Evolutionary conservation across 2,797 vertebrate species (phyloP).

Genomic region (Gallinago stenura): DNA sequence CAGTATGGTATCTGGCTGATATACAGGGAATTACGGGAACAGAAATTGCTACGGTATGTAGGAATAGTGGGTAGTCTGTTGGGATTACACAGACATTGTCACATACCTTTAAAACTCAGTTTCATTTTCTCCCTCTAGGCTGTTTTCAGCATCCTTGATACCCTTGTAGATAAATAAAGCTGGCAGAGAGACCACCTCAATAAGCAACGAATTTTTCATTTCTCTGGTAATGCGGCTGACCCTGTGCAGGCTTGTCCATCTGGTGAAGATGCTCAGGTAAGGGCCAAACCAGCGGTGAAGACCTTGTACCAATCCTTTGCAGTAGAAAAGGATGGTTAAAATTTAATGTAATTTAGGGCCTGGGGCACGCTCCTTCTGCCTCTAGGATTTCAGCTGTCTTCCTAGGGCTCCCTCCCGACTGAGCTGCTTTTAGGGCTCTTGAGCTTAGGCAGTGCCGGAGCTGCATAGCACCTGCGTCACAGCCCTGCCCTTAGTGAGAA

Average conservation of each 20-base stretch:
- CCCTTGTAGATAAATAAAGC: not conserved
- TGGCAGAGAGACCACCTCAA: not conserved
- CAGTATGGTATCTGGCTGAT: not conserved
- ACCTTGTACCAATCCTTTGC: rapidly evolving
- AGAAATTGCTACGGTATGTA: not conserved
- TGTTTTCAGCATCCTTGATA: not conserved
- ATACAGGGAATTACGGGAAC: not conserved
- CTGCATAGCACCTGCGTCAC: not conserved
- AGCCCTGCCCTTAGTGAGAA: not conserved
- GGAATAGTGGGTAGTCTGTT: not conserved
- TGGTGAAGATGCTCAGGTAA: not conserved
- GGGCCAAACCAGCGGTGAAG: not conserved
- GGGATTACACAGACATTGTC: conserved; percentile 3
- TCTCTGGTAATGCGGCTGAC: not conserved
- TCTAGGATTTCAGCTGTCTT: not conserved
- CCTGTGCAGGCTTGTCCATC: not conserved
- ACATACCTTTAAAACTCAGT: not conserved
- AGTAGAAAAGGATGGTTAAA: not conserved
- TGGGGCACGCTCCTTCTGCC: not conserved
- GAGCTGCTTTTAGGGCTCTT: not conserved
- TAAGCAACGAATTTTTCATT: not conserved
- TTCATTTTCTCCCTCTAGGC: conserved; percentile 23
- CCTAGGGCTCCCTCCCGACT: not conserved
- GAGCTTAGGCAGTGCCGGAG: not conserved
- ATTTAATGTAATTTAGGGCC: not conserved